These are phyloP conservation scores for Mareca penelope DNA, from an alignment of 2,797 vertebrate genomes.

Conservation along the genomic window DNA sequence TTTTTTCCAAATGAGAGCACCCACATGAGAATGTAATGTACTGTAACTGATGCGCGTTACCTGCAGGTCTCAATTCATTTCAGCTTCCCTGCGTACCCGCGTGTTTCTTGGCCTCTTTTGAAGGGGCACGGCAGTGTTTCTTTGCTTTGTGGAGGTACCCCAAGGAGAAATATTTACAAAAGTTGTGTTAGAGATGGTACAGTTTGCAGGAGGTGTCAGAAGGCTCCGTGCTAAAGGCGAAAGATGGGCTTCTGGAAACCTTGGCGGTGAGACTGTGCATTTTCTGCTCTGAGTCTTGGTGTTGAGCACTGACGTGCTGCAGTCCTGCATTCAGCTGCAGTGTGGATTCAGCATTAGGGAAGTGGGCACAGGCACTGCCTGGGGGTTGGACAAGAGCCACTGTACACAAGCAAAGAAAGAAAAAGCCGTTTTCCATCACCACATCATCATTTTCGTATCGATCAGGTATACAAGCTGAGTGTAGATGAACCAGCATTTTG, in stretches of 20 bases:
- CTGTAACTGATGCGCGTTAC: neutral
- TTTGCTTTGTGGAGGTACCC: neutral
- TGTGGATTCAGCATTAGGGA: neutral
- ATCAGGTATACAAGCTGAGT: neutral
- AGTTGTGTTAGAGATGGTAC: neutral
- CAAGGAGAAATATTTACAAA: neutral
- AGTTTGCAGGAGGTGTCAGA: neutral
- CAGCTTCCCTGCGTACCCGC: neutral
- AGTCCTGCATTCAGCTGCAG: accelerated
- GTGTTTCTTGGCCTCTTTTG: neutral
- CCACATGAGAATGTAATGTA: neutral
- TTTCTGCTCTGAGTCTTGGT: neutral
- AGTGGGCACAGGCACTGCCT: neutral
- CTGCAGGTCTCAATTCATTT: neutral
- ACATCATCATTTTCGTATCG: neutral
- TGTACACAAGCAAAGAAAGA: neutral
- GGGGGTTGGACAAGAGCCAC: neutral
- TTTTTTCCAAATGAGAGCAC: neutral
- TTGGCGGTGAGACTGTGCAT: neutral
- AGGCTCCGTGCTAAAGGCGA: neutral
- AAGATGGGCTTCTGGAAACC: neutral
- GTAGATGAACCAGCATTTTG: neutral
- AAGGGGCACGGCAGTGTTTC: neutral
- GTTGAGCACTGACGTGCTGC: neutral
- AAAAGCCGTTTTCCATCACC: neutral